These are phyloP conservation scores for Microplitis deprimator DNA, from an alignment of 2,888 invertebrate species.

Conservation along the genomic window DNA sequence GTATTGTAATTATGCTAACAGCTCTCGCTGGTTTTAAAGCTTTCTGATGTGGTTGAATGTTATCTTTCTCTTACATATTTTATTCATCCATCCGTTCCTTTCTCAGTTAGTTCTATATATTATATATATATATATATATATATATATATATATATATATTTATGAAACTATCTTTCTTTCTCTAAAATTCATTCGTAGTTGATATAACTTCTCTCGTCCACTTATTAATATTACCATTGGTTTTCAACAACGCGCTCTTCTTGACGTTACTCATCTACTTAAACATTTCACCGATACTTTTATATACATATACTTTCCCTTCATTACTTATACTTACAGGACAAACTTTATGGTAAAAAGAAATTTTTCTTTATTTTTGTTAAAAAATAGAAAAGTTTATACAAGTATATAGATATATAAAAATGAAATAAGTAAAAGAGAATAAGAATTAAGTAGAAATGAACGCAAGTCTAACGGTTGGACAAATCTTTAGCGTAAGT, in stretches of 20 bases:
- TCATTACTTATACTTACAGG: neutral
- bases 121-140: neutral
- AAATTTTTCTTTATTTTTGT: neutral
- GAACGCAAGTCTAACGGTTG: neutral
- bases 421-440: too few relatives aligned
- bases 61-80: conserved; percentile 5
- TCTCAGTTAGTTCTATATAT: conserved; percentile 6
- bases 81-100: conserved; percentile 1
- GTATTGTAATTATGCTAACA: conserved; percentile 72
- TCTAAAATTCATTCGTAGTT: neutral
- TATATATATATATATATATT: neutral
- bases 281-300: neutral
- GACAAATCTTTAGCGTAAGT: neutral
- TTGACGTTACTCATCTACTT: neutral
- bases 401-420: too few relatives aligned
- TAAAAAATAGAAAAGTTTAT: too few relatives aligned
- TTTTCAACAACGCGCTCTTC: neutral
- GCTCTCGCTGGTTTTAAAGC: conserved; percentile 53
- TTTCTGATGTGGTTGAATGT: conserved; percentile 24
- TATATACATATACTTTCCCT: neutral
- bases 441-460: neutral
- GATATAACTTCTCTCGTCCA: neutral
- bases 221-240: neutral
- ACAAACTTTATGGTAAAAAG: neutral
- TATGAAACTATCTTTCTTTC: neutral